phyloP scores from a whole-genome alignment of 2,113 vertebrate genomes.

The Sturnira hondurensis region DNA sequence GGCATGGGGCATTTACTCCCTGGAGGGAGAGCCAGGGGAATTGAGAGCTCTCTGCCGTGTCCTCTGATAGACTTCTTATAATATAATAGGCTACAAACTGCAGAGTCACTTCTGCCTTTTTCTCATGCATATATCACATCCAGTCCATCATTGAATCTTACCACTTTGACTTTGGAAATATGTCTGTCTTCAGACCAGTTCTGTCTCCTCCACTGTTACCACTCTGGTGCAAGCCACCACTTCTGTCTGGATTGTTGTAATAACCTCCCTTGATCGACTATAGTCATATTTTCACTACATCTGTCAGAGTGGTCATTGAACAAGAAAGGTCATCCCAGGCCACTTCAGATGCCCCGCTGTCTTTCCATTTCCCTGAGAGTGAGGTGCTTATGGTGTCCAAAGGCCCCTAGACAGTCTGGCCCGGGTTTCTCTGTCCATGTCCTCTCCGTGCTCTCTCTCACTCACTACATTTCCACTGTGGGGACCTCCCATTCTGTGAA shows the following conservation, averaged over 20 bases:
- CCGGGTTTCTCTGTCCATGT: background rate
- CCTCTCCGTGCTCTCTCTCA: background rate
- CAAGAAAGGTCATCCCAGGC: background rate
- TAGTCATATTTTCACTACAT: background rate
- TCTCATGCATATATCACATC: background rate
- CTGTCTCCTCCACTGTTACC: background rate
- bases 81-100: background rate
- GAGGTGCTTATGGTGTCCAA: background rate
- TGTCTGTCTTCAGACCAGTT: background rate
- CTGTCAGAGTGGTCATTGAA: background rate
- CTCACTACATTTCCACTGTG: background rate
- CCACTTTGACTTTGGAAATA: background rate
- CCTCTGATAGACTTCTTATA: background rate
- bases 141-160: background rate
- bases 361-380: background rate
- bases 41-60: background rate
- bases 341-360: background rate
- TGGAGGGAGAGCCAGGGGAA: background rate
- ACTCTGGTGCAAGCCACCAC: background rate
- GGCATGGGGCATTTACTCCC: background rate
- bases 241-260: background rate
- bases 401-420: rapidly evolving
- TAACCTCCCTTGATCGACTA: background rate
- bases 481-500: background rate
- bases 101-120: background rate